Evolutionary conservation across 1,140 invertebrate species (phyloP).

Genomic region (Diuraphis noxia): DNA sequence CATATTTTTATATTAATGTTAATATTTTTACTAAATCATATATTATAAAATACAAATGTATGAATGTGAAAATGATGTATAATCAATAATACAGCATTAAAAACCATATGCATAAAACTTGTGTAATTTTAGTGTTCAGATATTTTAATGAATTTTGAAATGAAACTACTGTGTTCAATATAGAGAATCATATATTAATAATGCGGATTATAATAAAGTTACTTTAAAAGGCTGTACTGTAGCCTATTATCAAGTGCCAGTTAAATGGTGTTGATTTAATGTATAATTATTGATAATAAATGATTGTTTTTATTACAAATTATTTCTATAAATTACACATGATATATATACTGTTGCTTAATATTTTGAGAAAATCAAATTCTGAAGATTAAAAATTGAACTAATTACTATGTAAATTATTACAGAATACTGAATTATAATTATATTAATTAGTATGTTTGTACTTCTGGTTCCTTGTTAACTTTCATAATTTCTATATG

Average conservation of each 20-base stretch:
- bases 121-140: slow-evolving; percentile 43
- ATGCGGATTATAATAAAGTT: not conserved
- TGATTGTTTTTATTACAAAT: slow-evolving; percentile 46
- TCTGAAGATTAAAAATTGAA: no score
- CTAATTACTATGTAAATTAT: not conserved
- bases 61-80: not conserved
- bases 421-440: not conserved
- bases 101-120: slow-evolving; percentile 34
- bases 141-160: slow-evolving; percentile 50
- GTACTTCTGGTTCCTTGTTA: not conserved
- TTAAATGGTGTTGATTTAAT: slow-evolving; percentile 23
- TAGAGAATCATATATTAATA: slow-evolving; percentile 27
- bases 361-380: not conserved
- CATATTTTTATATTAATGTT: slow-evolving; percentile 51
- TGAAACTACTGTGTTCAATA: slow-evolving; percentile 49
- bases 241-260: slow-evolving; percentile 36
- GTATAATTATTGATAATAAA: slow-evolving; percentile 50
- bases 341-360: not conserved
- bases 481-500: not conserved
- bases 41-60: not conserved
- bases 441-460: not conserved
- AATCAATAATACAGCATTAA: slow-evolving; percentile 9
- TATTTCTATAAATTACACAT: not conserved
- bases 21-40: slow-evolving; percentile 39
- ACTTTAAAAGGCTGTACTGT: slow-evolving; percentile 47